phyloP scores from a whole-genome alignment of 2,113 vertebrate genomes.

The Labeo rohita region DNA sequence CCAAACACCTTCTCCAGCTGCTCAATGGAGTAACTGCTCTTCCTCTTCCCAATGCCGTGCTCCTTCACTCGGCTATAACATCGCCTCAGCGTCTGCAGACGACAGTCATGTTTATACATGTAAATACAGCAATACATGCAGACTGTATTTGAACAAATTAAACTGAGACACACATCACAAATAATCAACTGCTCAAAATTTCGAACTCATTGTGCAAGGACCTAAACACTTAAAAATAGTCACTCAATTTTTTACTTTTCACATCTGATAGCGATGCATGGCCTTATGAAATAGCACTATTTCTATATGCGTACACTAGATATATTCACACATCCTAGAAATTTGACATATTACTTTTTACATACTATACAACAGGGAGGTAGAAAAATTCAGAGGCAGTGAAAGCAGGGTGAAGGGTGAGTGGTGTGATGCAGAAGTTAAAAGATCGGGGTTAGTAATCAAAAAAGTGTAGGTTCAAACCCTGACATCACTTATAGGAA shows the following conservation, averaged over 20 bases:
- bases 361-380: background rate
- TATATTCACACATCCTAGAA: background rate
- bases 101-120: background rate
- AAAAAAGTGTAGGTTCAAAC: too few species aligned
- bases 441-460: too few species aligned
- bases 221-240: background rate
- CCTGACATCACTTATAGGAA: too few species aligned
- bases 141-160: background rate
- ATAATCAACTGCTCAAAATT: background rate
- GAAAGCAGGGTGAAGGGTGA: too few species aligned
- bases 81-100: slow-evolving; percentile 88
- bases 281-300: background rate
- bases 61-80: slow-evolving; percentile 99
- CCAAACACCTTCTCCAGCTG: slow-evolving; percentile 99
- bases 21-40: slow-evolving; percentile 98
- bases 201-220: too few species aligned
- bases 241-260: background rate
- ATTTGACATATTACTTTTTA: background rate
- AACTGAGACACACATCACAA: background rate
- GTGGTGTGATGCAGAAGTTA: too few species aligned
- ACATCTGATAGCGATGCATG: background rate
- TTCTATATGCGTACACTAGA: background rate
- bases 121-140: background rate
- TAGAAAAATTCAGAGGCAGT: too few species aligned
- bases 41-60: slow-evolving; percentile 95